These are phyloP conservation scores for Acleris laterana DNA, from an alignment of 2,888 invertebrate genomes.

Conservation along the genomic window DNA sequence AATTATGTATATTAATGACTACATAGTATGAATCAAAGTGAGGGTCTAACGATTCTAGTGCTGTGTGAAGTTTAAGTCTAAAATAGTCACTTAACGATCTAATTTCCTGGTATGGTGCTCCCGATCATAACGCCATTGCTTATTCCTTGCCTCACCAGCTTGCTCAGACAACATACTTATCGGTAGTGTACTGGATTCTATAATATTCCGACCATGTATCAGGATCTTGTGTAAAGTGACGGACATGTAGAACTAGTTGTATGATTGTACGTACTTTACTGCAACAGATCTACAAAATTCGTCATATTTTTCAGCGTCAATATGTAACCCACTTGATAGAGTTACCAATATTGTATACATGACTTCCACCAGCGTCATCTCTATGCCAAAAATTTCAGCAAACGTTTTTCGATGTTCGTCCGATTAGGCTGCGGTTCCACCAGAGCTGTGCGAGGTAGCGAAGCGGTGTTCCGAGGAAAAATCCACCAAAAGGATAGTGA, in stretches of 20 bases:
- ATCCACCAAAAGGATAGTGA: no score
- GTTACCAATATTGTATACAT: slow-evolving; percentile 17
- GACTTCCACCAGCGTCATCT: slow-evolving; percentile 20
- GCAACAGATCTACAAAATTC: slow-evolving; percentile 2
- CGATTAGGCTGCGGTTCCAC: no score
- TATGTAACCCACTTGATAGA: slow-evolving; percentile 25
- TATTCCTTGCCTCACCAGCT: slow-evolving; percentile 7
- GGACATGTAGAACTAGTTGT: slow-evolving; percentile 44
- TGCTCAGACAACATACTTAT: slow-evolving; percentile 13
- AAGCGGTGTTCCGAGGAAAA: no score
- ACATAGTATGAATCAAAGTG: no score
- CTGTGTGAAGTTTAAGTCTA: slow-evolving; percentile 5
- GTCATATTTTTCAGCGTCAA: slow-evolving; percentile 25
- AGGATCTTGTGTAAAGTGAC: slow-evolving; percentile 5
- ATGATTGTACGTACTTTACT: slow-evolving; percentile 40
- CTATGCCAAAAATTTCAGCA: slow-evolving; percentile 25
- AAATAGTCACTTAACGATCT: neutral
- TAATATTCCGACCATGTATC: neutral
- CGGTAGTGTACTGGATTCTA: neutral
- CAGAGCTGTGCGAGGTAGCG: no score
- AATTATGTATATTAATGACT: no score
- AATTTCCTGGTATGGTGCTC: slow-evolving; percentile 4
- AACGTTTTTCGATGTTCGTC: slow-evolving; percentile 17
- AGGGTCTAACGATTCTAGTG: neutral
- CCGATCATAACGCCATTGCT: no score